Conservation (phyloP, 2,113 vertebrate genomes). For the Crotalus horridus region DNA sequence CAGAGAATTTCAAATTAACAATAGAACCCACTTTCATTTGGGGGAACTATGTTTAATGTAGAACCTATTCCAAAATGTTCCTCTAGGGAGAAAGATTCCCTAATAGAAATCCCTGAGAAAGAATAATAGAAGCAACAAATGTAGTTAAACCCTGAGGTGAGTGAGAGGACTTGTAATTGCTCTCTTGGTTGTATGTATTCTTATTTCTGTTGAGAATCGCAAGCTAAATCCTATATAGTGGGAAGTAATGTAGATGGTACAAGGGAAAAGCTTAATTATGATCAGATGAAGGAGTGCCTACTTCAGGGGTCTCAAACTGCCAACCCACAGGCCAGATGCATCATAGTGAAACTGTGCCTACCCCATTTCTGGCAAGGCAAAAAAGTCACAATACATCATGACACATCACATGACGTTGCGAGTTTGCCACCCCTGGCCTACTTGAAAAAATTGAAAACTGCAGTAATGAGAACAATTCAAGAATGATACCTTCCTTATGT, state of each 20-base stretch:
- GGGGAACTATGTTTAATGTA: neutral
- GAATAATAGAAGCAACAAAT: neutral
- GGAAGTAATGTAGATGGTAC: neutral
- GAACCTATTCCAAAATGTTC: neutral
- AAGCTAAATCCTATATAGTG: neutral
- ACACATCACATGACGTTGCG: too few relatives aligned
- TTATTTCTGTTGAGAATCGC: neutral
- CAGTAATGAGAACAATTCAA: neutral
- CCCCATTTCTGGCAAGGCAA: too few relatives aligned
- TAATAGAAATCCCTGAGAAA: neutral
- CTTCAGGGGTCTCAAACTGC: too few relatives aligned
- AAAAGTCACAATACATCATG: too few relatives aligned
- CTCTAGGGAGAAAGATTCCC: neutral
- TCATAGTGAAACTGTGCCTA: too few relatives aligned
- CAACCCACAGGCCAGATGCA: too few relatives aligned
- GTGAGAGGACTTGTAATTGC: neutral
- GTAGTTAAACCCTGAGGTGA: neutral
- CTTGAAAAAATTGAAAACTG: neutral
- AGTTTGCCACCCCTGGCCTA: neutral
- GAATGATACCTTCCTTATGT: neutral
- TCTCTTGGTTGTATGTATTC: neutral
- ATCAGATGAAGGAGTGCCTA: neutral
- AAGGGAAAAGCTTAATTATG: neutral
- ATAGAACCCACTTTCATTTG: neutral
- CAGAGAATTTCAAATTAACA: neutral